These are phyloP conservation scores for Triplophysa tibetana DNA, from an alignment of 2,113 vertebrate species.

Conservation along the genomic window DNA sequence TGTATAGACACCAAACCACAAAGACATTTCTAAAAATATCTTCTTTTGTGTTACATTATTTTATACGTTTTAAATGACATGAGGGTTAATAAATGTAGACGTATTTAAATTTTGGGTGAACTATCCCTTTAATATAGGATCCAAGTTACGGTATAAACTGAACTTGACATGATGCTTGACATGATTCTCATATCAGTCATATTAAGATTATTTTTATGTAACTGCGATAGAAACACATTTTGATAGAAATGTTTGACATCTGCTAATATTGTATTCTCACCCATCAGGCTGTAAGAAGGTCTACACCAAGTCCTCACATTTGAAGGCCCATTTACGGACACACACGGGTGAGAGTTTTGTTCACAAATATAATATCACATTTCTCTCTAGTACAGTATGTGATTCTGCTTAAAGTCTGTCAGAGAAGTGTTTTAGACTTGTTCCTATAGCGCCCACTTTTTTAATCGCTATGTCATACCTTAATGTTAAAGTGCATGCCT, in stretches of 20 bases:
- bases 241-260: background rate
- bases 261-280: slow-evolving; percentile 52
- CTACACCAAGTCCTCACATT: slow-evolving; percentile 97
- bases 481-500: background rate
- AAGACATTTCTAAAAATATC: too few species aligned
- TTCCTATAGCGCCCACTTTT: background rate
- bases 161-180: background rate
- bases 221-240: background rate
- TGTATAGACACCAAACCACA: too few species aligned
- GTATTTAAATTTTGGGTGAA: too few species aligned
- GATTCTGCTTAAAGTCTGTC: too few species aligned
- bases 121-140: too few species aligned
- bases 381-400: too few species aligned
- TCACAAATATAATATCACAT: too few species aligned
- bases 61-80: too few species aligned
- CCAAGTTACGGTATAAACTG: background rate
- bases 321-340: slow-evolving; percentile 96
- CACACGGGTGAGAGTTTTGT: slow-evolving; percentile 87
- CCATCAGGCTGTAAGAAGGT: slow-evolving; percentile 91
- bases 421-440: too few species aligned
- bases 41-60: too few species aligned
- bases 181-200: too few species aligned
- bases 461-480: background rate
- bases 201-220: background rate
- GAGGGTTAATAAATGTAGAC: too few species aligned